Evolutionary conservation across 2,888 invertebrate genomes (phyloP).

Genomic region (Eucera pruinosa): DNA sequence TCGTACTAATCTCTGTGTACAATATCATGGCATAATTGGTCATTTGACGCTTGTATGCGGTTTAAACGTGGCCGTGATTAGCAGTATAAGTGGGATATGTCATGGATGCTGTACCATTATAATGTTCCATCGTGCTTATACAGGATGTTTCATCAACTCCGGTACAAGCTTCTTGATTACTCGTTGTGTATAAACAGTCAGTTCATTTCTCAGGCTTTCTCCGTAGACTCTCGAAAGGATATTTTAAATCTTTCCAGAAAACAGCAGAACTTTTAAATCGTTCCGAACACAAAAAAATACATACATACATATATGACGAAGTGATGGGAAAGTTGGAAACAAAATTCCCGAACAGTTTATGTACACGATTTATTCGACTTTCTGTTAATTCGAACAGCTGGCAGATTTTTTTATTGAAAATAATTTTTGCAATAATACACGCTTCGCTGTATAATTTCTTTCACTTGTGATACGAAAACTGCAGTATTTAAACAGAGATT

Average conservation of each 20-base stretch:
- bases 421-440: conserved; percentile 10
- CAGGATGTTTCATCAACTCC: conserved; percentile 2
- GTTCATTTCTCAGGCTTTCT: too few species aligned
- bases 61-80: conserved; percentile 61
- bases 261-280: too few species aligned
- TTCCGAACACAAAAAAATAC: too few species aligned
- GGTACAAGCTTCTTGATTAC: not conserved
- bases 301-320: too few species aligned
- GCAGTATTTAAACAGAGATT: conserved; percentile 16
- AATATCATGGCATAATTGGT: conserved; percentile 59
- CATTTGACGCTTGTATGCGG: conserved; percentile 62
- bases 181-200: not conserved
- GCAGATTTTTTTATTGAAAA: not conserved
- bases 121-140: conserved; percentile 32
- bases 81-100: conserved; percentile 57
- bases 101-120: conserved; percentile 49
- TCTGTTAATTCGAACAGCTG: not conserved
- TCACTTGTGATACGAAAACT: not conserved
- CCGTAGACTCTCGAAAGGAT: too few species aligned
- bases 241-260: too few species aligned
- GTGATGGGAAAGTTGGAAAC: not conserved
- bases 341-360: not conserved
- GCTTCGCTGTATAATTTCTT: not conserved
- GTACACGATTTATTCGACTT: not conserved
- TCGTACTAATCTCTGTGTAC: conserved; percentile 46